Evolutionary conservation across 2,888 invertebrate species (phyloP).

Genomic region (Aleiodes leptofemur): DNA sequence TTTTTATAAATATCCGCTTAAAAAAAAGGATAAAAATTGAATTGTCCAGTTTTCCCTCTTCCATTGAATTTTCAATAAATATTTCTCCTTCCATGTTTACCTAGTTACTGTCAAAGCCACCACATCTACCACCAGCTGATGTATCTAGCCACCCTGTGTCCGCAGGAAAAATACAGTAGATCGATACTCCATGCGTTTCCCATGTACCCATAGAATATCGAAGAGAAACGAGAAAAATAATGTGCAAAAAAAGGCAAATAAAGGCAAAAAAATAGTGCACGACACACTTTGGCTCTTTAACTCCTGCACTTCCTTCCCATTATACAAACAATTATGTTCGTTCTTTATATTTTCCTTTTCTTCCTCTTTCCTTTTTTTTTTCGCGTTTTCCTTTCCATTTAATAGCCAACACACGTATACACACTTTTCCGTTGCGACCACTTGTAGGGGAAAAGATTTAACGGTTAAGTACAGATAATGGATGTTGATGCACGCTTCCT

Average conservation of each 20-base stretch:
- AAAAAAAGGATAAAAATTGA: neutral
- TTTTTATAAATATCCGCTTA: too few species aligned
- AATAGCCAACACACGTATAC: constrained; percentile 39
- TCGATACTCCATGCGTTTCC: constrained; percentile 17
- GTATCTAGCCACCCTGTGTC: constrained; percentile 25
- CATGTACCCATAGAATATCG: constrained; percentile 1
- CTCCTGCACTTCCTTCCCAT: constrained; percentile 10
- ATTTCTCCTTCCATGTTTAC: constrained; percentile 14
- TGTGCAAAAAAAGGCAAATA: neutral
- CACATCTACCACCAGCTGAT: constrained; percentile 31
- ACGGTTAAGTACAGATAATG: constrained; percentile 49
- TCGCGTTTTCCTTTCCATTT: constrained; percentile 23
- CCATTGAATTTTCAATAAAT: constrained; percentile 4
- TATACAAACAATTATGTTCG: constrained; percentile 41
- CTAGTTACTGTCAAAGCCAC: constrained; percentile 32
- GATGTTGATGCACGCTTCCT: constrained; percentile 47
- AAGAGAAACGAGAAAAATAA: constrained; percentile 37
- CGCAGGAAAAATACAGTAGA: constrained; percentile 16
- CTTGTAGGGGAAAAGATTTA: constrained; percentile 47
- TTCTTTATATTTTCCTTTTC: neutral
- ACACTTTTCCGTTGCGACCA: constrained; percentile 40
- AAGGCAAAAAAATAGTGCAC: neutral
- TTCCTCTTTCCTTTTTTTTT: constrained; percentile 11
- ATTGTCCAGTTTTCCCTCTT: neutral
- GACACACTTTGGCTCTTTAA: constrained; percentile 35